phyloP scores from a whole-genome alignment of 2,797 vertebrate genomes.

The Balearica regulorum region DNA sequence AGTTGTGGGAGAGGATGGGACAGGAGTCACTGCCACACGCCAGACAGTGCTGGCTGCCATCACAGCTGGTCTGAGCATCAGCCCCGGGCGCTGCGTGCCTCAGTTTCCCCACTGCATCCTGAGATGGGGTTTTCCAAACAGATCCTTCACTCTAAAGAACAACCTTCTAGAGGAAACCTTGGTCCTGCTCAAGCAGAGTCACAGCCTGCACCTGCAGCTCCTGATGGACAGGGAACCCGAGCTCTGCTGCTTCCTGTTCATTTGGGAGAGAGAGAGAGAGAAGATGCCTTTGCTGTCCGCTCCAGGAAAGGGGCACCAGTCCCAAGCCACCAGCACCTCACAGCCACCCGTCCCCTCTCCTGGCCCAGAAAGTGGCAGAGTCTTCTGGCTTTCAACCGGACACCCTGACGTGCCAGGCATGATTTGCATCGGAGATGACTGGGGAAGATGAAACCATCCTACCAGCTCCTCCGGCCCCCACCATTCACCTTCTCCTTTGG shows the following conservation, averaged over 20 bases:
- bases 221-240: background rate
- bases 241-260: background rate
- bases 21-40: background rate
- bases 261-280: background rate
- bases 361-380: background rate
- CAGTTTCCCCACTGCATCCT: background rate
- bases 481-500: background rate
- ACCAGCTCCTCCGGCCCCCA: background rate
- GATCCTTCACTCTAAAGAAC: background rate
- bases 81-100: fast-evolving
- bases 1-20: background rate
- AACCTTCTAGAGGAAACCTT: background rate
- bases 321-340: background rate
- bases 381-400: background rate
- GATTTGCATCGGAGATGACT: fast-evolving
- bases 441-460: background rate
- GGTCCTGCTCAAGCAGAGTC: background rate
- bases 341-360: fast-evolving
- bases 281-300: background rate
- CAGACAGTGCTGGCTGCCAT: background rate
- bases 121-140: background rate
- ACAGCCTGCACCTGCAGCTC: background rate
- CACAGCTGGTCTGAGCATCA: background rate
- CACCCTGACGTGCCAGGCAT: fast-evolving
- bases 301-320: background rate